Base-by-base conservation (phyloP, 2,113 vertebrate species). In the Bubalus kerabau region DNA sequence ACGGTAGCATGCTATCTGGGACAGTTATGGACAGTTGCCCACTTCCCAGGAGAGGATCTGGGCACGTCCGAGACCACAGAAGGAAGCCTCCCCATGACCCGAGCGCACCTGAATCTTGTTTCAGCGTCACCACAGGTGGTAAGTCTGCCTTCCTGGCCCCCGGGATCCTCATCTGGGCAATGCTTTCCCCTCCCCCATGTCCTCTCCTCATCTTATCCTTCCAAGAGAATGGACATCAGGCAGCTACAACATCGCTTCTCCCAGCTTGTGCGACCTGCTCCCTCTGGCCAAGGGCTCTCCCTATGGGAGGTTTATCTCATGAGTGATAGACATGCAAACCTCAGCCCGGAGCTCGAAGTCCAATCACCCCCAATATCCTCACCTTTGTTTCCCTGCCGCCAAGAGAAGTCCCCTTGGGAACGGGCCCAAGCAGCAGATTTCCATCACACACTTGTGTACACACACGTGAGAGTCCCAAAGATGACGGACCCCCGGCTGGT, bases 51-150 rank as follows among this genome's bases (percentile, higher is more conserved):
- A 80, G 76, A 30, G 15, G 43, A 80, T 11, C 43, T 48, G 26
- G 3, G 26, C 43, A 48, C 8, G 0, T 80, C 43, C 1, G 1
- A 28, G 43, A 30, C 8, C 76, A 48, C 0, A 15, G 76, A 10
- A 80, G 2, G 26, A 46, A 80, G 76, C 43, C 28, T 30, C 2
- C 76, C 43, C 0, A 2, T 30, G 43, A 17, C 4, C 43, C 14
- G 15, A 2, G 0, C 4, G 8, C 43, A 30, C 15, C 15, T 30
- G 26, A 80, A 17, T 48, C 76, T 78, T 14, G 8, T 80, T 80
- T 48, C 74, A 48, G 74, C 7, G 2, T 46, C 24, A 78, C 43
- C 14, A 0, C 40, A 46, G 24, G 43, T 78, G 74, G 24, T 78
- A 78, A 28, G 74, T 28, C 76, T 46, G 26, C 76, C 8, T 48